Percentiles rank a stretch among this genome's conserved stretches.
Conservation (phyloP, 2,888 invertebrate genomes). For the Dryococelus australis region DNA sequence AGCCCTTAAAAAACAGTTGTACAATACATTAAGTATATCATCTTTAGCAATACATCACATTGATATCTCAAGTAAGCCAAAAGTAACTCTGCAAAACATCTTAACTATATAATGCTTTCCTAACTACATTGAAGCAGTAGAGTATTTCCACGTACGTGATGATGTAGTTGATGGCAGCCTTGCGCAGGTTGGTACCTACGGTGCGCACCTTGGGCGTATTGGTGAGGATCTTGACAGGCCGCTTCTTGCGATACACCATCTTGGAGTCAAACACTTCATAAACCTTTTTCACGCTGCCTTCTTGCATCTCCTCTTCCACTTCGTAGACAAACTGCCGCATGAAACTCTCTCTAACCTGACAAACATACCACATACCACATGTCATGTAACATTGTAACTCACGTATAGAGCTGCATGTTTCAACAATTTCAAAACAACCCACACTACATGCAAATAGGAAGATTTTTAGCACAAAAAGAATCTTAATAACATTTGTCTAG, state of each 20-base stretch:
- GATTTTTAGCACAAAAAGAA: too few relatives aligned
- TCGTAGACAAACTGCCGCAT: slow-evolving; percentile 97
- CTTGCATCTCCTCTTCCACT: slow-evolving; percentile 80
- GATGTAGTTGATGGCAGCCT: slow-evolving; percentile 84
- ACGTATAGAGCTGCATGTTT: too few relatives aligned
- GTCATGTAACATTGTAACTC: neutral
- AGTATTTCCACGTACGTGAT: slow-evolving; percentile 72
- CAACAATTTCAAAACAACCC: too few relatives aligned
- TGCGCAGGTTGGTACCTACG: slow-evolving; percentile 78
- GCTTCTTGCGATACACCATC: slow-evolving; percentile 82
- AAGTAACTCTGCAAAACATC: too few relatives aligned
- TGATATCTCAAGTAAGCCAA: too few relatives aligned
- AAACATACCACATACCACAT: slow-evolving; percentile 30
- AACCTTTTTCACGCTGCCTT: slow-evolving; percentile 62
- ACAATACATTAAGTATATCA: too few relatives aligned
- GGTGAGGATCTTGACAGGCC: slow-evolving; percentile 81
- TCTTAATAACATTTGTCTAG: too few relatives aligned
- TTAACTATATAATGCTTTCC: neutral
- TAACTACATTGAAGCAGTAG: neutral
- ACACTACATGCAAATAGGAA: too few relatives aligned
- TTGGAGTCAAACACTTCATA: slow-evolving; percentile 74
- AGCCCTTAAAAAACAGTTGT: too few relatives aligned
- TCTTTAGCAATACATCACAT: too few relatives aligned
- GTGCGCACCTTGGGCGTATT: slow-evolving; percentile 84
- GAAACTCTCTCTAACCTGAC: slow-evolving; percentile 92